These are phyloP conservation scores for Diplazon laetatorius DNA, from an alignment of 2,888 invertebrate species.

Conservation along the genomic window DNA sequence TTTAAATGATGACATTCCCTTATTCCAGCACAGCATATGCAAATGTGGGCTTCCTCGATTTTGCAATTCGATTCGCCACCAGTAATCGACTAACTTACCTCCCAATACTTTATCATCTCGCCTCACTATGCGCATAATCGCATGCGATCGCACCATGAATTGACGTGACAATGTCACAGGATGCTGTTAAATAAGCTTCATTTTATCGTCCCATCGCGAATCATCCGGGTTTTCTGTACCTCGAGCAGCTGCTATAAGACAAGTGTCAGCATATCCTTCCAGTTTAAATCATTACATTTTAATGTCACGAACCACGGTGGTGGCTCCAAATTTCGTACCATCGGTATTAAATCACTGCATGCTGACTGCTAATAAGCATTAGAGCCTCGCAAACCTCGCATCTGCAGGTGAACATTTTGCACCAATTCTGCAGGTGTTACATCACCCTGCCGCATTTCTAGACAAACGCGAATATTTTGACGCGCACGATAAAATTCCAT, in stretches of 20 bases:
- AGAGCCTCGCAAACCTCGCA: constrained; percentile 74
- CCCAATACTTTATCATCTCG: constrained; percentile 57
- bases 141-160: constrained; percentile 70
- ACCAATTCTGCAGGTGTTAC: constrained; percentile 61
- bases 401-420: constrained; percentile 73
- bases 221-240: constrained; percentile 44
- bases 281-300: constrained; percentile 70
- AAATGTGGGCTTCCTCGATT: constrained; percentile 75
- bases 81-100: constrained; percentile 66
- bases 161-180: constrained; percentile 64
- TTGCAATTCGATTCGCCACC: constrained; percentile 76
- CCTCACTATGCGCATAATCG: constrained; percentile 64
- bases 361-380: constrained; percentile 69
- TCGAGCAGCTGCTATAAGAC: constrained; percentile 72
- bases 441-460: constrained; percentile 66
- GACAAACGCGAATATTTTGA: constrained; percentile 59
- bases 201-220: constrained; percentile 26
- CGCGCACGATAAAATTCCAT: constrained; percentile 64
- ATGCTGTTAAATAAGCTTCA: constrained; percentile 50
- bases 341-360: constrained; percentile 74
- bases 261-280: constrained; percentile 75
- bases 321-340: constrained; percentile 75
- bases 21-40: constrained; percentile 75
- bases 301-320: constrained; percentile 73
- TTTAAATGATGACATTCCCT: constrained; percentile 62